Base-by-base conservation (phyloP, 1,140 invertebrate genomes). In the Penaeus indicus region DNA sequence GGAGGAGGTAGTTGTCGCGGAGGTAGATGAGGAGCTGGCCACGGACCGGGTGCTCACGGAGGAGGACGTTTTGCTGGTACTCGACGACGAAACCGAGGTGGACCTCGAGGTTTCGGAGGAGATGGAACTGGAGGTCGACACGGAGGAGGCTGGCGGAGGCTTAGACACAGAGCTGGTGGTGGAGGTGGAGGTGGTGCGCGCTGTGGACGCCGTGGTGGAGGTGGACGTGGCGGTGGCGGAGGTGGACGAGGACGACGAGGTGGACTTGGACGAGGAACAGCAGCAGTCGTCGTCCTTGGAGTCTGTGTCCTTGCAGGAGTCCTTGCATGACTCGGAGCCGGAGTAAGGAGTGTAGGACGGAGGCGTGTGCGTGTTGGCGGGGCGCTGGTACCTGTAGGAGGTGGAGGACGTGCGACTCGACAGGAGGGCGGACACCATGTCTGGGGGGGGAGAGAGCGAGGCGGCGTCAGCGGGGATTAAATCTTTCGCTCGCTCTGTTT, bases 321-420 rank as follows among this genome's bases (percentile, higher is more conserved):
- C 75, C n/a, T 83, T 69, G 81, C 80, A 86, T 42, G 89, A 75
- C 62, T 69, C 60, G 32, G 85, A 63, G 83, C 86, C 79, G 80
- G 86, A 90, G 89, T 91, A 91, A 19, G 90, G 90, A 21, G 90
- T 91, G 86, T 91, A 91, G 60, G 89, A 83, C 25, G 90, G 89
- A 60, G 89, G 90, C 54, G 89, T 91, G 84, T 91, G 89, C 61
- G 88, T 86, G 83, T 91, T 91, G 85, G 89, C 42, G n/a, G 90
- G 90, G 1, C 90, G 80, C 62, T 91, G 86, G 83, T 91, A 91
- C 10, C 90, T 54, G 69, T 89, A 91, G 21, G 85, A 83, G 11
- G 89, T 80, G 67, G 89, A 84, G 62, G 86, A 78, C 64, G 86
- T 91, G 27, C 90, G 85, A 47, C 77, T 84, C 27, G 89, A 90